phyloP scores from a whole-genome alignment of 2,888 invertebrate genomes.

The Scaptomyza caliginosa region DNA sequence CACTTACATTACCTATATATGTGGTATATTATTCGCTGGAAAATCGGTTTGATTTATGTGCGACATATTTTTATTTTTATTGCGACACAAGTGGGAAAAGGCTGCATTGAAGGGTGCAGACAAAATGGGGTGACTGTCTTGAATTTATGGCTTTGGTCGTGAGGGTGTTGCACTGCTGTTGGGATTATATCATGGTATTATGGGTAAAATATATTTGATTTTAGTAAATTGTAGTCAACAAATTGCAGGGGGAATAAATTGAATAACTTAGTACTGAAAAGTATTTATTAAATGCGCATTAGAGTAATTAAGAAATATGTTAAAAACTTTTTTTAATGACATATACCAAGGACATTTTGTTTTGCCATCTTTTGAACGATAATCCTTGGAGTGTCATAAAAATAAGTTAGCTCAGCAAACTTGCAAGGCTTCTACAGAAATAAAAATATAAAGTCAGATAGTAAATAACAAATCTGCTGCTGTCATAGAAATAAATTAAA shows the following conservation, averaged over 20 bases:
- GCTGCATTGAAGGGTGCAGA: constrained; percentile 31
- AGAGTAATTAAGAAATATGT: background rate
- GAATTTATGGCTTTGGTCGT: constrained; percentile 53
- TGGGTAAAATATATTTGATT: constrained; percentile 38
- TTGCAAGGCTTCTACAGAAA: constrained; percentile 48
- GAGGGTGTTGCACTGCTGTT: constrained; percentile 48
- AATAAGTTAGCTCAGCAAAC: constrained; percentile 28
- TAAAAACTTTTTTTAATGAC: background rate
- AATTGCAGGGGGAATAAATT: constrained; percentile 12
- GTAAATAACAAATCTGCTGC: constrained; percentile 53
- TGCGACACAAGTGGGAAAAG: constrained; percentile 51
- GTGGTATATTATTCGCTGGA: constrained; percentile 15
- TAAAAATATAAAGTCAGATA: constrained; percentile 48
- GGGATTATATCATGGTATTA: constrained; percentile 53
- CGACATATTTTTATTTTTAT: constrained; percentile 71
- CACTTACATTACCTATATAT: constrained; percentile 43
- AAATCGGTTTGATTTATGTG: constrained; percentile 65
- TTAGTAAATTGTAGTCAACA: constrained; percentile 23
- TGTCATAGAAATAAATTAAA: constrained; percentile 68
- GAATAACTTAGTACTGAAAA: constrained; percentile 10
- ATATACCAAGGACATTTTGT: background rate
- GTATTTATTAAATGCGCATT: background rate
- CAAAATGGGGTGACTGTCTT: constrained; percentile 59
- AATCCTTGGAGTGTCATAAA: constrained; percentile 52
- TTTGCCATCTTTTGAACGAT: constrained; percentile 9